Evolutionary conservation across 1,140 invertebrate species (phyloP), one percentile per base, ranked within the genome.

Genomic region (Samia ricini): DNA sequence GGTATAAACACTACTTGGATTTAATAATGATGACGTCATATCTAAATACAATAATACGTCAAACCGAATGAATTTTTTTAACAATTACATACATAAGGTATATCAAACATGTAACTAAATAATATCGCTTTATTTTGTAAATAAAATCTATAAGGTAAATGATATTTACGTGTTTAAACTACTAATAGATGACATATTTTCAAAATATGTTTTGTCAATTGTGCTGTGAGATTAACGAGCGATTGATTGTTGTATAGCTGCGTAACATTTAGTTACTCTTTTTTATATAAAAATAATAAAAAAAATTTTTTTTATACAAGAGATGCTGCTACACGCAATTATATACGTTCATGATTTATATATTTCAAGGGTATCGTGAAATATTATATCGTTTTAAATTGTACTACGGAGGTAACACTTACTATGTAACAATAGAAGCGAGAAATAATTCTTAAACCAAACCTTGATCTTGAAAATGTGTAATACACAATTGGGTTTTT

Each of bases 181-280:
- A 88, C 74, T 84, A 81, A 86, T 86, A 80, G 60, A 20, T 59
- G 75, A 85, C 83, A 89, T 89, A 88, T 89, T 88, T 89, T 79
- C 83, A 89, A 89, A 89, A 87, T 88, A 88, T 88, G 87, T 87
- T 89, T 89, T 89, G 82, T 90, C 87, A 86, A 88, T 89, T 90
- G 87, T 86, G 85, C 84, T 90, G 84, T 88, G 87, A 90, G 63
- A 61, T 67, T 60, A 33, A 66, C 71, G 72, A 69, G 74, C 63
- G 71, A 72, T 82, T 72, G 76, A 76, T 85, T 85, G 66, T 70
- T 84, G 12, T 42, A 42, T 42, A 42, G 2, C 12, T 15, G 10
- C 0, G 12, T 1, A 15, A 42, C 1, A 1, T 8, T 1, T 42
- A 42, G 3, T 42, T 12, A 12, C 63, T 63, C 66, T 68, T 74